phyloP scores from a whole-genome alignment of 2,113 vertebrate genomes.

The Pycnonotus jocosus region DNA sequence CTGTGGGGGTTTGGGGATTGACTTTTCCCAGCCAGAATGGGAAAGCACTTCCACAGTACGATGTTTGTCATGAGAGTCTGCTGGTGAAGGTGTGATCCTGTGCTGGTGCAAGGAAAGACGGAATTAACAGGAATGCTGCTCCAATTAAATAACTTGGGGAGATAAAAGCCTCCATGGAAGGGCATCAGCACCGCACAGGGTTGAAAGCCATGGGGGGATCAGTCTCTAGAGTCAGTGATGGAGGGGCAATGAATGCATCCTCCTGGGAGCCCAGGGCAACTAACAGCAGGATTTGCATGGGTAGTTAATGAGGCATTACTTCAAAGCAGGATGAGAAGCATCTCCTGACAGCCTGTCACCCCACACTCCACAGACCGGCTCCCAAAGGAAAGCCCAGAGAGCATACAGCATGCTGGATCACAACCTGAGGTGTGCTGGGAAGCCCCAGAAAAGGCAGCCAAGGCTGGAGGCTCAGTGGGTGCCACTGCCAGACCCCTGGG shows the following conservation, averaged over 20 bases:
- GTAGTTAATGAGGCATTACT: neutral
- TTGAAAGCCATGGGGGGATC: neutral
- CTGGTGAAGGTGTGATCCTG: neutral
- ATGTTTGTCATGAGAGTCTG: neutral
- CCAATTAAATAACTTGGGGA: neutral
- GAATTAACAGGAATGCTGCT: neutral
- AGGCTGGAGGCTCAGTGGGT: neutral
- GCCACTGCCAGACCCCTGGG: neutral
- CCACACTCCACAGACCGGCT: neutral
- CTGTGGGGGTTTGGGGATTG: neutral
- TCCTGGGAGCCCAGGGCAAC: neutral
- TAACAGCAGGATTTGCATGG: neutral
- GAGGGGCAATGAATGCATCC: neutral
- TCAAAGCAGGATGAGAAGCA: neutral
- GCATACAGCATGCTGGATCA: neutral
- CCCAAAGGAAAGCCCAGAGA: neutral
- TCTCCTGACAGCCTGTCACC: neutral
- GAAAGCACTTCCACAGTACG: neutral
- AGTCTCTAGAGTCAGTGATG: neutral
- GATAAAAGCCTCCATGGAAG: neutral
- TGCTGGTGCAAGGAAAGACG: neutral
- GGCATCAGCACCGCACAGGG: neutral
- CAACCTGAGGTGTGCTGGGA: neutral
- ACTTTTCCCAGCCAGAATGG: neutral
- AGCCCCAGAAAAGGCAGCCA: neutral